Conservation (phyloP, 2,888 invertebrate genomes). For the Drosophila meridionalis region DNA sequence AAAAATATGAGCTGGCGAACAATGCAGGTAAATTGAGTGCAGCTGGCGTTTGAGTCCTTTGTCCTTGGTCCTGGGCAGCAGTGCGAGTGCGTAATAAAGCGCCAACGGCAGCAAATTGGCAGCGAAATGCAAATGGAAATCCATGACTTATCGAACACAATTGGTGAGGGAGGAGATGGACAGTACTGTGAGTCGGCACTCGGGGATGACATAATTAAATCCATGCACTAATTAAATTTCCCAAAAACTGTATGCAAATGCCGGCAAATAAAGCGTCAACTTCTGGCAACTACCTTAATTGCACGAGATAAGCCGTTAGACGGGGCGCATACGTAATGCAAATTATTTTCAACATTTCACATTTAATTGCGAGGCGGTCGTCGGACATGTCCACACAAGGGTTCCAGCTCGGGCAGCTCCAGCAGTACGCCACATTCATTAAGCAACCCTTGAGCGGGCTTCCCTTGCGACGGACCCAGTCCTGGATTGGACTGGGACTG, state of each 20-base stretch:
- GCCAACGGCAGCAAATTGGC: slow-evolving; percentile 66
- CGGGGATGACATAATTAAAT: slow-evolving; percentile 83
- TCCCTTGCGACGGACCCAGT: neutral
- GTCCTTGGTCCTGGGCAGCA: slow-evolving; percentile 32
- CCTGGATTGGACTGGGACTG: slow-evolving; percentile 7
- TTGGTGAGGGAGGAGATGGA: slow-evolving; percentile 6
- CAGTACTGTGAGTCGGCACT: no score
- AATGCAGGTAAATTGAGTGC: slow-evolving; percentile 83
- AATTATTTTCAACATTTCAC: slow-evolving; percentile 79
- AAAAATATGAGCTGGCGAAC: slow-evolving; percentile 54
- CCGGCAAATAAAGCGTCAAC: slow-evolving; percentile 64
- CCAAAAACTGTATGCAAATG: slow-evolving; percentile 70
- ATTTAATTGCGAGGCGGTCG: slow-evolving; percentile 70
- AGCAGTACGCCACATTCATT: slow-evolving; percentile 72
- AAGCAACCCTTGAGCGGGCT: slow-evolving; percentile 58
- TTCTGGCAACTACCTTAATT: slow-evolving; percentile 82
- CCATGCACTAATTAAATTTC: slow-evolving; percentile 83
- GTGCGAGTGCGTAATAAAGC: slow-evolving; percentile 54
- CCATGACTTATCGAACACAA: slow-evolving; percentile 76
- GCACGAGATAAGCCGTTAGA: slow-evolving; percentile 78
- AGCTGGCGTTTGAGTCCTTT: slow-evolving; percentile 46
- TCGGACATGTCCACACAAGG: slow-evolving; percentile 28
- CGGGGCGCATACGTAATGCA: slow-evolving; percentile 77
- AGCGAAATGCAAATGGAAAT: slow-evolving; percentile 73
- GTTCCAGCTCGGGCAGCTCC: slow-evolving; percentile 28